A percentile compares a stretch with the other conserved stretches of the same genome.
Conservation (phyloP, 2,888 invertebrate genomes). For the Poecilus cupreus region DNA sequence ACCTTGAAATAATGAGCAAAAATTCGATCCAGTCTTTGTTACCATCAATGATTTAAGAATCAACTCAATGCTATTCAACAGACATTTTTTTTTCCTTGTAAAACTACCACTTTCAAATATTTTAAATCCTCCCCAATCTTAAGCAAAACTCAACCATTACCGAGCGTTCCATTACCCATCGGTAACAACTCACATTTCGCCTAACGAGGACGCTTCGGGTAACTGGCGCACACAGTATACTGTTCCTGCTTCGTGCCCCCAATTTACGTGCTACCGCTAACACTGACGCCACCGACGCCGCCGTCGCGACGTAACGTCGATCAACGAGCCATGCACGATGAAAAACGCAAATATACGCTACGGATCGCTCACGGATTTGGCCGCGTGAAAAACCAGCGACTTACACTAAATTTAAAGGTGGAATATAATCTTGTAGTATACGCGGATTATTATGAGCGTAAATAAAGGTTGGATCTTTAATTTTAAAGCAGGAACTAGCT, state of each 20-base stretch:
- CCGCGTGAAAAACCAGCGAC: not conserved
- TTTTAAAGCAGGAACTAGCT: no score
- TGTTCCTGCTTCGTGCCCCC: not conserved
- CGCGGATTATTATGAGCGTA: no score
- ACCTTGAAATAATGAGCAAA: no score
- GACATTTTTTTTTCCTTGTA: no score
- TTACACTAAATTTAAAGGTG: not conserved
- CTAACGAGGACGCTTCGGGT: not conserved
- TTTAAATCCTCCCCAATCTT: not conserved
- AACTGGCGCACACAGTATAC: not conserved
- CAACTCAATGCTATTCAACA: no score
- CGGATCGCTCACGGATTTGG: not conserved
- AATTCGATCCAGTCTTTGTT: no score
- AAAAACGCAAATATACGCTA: conserved; percentile 1
- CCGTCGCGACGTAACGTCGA: not conserved
- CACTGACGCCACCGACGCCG: not conserved
- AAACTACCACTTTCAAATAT: not conserved
- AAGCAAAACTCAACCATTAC: not conserved
- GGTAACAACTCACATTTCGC: not conserved
- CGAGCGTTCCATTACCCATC: not conserved
- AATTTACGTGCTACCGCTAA: not conserved
- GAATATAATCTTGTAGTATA: no score
- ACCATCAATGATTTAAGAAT: no score
- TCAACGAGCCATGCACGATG: not conserved
- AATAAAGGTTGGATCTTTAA: no score